phyloP scores from a whole-genome alignment of 1,140 invertebrate genomes.

The Sweltsa coloradensis region DNA sequence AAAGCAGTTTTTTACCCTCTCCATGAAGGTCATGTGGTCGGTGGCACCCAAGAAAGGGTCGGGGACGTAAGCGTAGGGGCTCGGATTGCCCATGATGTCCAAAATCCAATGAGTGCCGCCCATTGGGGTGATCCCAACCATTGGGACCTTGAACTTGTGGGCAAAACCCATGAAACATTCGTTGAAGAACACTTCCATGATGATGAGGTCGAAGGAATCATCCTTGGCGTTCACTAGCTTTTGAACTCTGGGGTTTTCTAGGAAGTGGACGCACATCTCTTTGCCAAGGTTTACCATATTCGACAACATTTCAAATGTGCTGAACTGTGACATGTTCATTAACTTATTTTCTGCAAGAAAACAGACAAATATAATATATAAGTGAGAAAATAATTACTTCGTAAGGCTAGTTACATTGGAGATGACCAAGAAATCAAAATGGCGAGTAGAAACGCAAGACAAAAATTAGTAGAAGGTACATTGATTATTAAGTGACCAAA shows the following conservation, averaged over 20 bases:
- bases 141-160: constrained; percentile 26
- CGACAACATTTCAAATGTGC: no score
- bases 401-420: no score
- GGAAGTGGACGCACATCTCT: neutral
- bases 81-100: constrained; percentile 26
- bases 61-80: constrained; percentile 28
- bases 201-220: constrained; percentile 29
- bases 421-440: no score
- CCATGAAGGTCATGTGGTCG: constrained; percentile 27
- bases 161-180: constrained; percentile 29
- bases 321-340: no score
- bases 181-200: constrained; percentile 29
- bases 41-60: constrained; percentile 22
- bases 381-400: no score
- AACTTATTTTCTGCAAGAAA: no score
- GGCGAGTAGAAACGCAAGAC: no score
- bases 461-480: no score
- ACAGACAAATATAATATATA: no score
- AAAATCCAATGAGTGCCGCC: constrained; percentile 27
- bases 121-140: constrained; percentile 26
- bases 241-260: neutral
- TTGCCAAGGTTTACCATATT: no score
- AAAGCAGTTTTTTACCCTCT: constrained; percentile 4
- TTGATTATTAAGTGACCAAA: no score
- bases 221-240: constrained; percentile 3